Evolutionary conservation across 2,797 vertebrate species (phyloP).

Genomic region (Melanogrammus aeglefinus): DNA sequence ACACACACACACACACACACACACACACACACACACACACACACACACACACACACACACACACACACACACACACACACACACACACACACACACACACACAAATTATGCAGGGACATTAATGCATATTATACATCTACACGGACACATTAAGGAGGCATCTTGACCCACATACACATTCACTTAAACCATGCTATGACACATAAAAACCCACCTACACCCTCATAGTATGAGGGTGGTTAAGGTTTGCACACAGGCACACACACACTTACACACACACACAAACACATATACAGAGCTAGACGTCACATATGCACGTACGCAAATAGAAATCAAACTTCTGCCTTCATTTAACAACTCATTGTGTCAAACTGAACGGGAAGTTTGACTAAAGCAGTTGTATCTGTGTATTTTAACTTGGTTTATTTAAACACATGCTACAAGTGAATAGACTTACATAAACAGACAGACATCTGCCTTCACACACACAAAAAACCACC

Average conservation of each 20-base stretch:
- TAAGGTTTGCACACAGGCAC: background rate
- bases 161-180: too few species aligned
- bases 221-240: conserved; percentile 9
- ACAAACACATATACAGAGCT: background rate
- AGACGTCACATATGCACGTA: background rate
- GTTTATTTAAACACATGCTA: background rate
- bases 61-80: background rate
- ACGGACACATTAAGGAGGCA: too few species aligned
- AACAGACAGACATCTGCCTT: background rate
- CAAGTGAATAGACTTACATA: background rate
- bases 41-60: background rate
- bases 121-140: too few species aligned
- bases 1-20: background rate
- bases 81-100: background rate
- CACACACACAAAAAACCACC: background rate
- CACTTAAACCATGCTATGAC: background rate
- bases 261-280: background rate
- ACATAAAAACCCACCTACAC: conserved; percentile 11
- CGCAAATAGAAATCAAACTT: background rate
- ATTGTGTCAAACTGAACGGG: too few species aligned
- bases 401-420: too few species aligned
- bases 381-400: too few species aligned
- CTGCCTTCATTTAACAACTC: too few species aligned
- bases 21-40: background rate
- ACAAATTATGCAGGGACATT: background rate